Evolutionary conservation across 2,888 invertebrate genomes (phyloP).

Genomic region (Lepidocyrtinus sp.): DNA sequence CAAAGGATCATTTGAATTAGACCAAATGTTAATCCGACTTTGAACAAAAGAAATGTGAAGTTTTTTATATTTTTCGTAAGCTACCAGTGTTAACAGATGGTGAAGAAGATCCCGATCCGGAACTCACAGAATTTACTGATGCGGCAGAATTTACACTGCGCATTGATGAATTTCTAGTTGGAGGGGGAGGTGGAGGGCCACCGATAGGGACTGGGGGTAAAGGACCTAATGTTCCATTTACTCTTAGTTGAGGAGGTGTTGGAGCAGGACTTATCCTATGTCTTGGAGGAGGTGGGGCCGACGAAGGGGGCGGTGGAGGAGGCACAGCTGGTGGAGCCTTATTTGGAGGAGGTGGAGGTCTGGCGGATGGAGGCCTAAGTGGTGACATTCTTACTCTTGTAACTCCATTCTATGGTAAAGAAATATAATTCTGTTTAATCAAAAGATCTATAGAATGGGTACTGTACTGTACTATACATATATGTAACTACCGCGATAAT

Average conservation of each 20-base stretch:
- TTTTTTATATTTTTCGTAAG: neutral
- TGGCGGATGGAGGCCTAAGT: constrained; percentile 74
- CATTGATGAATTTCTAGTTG: constrained; percentile 79
- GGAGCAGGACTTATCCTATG: constrained; percentile 68
- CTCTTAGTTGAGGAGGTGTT: constrained; percentile 68
- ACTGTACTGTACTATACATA: neutral
- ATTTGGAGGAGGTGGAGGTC: constrained; percentile 73
- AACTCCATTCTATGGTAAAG: constrained; percentile 65
- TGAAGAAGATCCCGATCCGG: constrained; percentile 62
- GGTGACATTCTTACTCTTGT: constrained; percentile 58
- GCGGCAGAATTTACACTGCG: constrained; percentile 72
- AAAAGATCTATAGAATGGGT: neutral
- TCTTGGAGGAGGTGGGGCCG: constrained; percentile 72
- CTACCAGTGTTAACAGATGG: constrained; percentile 57
- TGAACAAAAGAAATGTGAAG: neutral
- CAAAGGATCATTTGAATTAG: neutral
- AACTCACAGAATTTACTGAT: constrained; percentile 63
- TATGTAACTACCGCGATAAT: constrained; percentile 61
- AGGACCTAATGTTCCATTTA: constrained; percentile 65
- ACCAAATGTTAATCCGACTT: neutral
- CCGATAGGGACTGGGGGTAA: constrained; percentile 64
- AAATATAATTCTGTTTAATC: too few relatives aligned
- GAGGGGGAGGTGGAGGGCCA: constrained; percentile 76
- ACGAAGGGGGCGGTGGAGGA: constrained; percentile 74
- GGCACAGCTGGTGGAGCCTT: constrained; percentile 67